These are phyloP conservation scores for Synergus laeviventris DNA, from an alignment of 2,888 invertebrate genomes.

Conservation along the genomic window DNA sequence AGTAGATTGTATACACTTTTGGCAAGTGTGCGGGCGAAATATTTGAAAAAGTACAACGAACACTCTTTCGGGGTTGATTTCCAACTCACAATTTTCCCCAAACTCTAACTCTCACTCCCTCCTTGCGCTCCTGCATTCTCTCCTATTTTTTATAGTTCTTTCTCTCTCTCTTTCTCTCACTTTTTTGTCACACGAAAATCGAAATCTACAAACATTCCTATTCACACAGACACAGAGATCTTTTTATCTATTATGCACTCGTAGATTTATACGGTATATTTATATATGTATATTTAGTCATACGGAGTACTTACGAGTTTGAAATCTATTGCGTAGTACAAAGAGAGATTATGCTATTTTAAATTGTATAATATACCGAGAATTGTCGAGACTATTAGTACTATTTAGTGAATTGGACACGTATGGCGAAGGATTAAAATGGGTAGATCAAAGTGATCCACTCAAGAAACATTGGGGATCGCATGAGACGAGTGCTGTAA, in stretches of 20 bases:
- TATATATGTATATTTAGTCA: slow-evolving; percentile 63
- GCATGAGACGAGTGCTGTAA: slow-evolving; percentile 59
- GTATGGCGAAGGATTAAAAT: slow-evolving; percentile 56
- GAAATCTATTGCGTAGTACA: slow-evolving; percentile 72
- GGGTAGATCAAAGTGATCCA: slow-evolving; percentile 22
- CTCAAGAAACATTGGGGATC: slow-evolving; percentile 51
- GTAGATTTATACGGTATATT: slow-evolving; percentile 61
- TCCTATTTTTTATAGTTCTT: slow-evolving; percentile 9
- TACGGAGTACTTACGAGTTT: slow-evolving; percentile 68
- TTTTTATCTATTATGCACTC: slow-evolving; percentile 71
- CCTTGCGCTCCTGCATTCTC: not conserved
- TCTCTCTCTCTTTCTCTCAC: slow-evolving; percentile 25
- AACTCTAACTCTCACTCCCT: not conserved
- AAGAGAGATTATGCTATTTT: slow-evolving; percentile 71
- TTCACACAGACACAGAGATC: slow-evolving; percentile 70
- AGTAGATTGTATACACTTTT: slow-evolving; percentile 19
- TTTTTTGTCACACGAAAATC: slow-evolving; percentile 42
- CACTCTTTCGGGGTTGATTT: slow-evolving; percentile 13
- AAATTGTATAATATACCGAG: slow-evolving; percentile 67
- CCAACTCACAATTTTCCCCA: slow-evolving; percentile 3
- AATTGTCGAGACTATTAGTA: slow-evolving; percentile 70
- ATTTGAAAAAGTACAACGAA: slow-evolving; percentile 20
- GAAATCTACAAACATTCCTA: slow-evolving; percentile 42
- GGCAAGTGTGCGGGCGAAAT: not conserved
- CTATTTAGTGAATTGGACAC: slow-evolving; percentile 67